Evolutionary conservation across 2,888 invertebrate species (phyloP).

Genomic region (Zhengitettix transpicula): DNA sequence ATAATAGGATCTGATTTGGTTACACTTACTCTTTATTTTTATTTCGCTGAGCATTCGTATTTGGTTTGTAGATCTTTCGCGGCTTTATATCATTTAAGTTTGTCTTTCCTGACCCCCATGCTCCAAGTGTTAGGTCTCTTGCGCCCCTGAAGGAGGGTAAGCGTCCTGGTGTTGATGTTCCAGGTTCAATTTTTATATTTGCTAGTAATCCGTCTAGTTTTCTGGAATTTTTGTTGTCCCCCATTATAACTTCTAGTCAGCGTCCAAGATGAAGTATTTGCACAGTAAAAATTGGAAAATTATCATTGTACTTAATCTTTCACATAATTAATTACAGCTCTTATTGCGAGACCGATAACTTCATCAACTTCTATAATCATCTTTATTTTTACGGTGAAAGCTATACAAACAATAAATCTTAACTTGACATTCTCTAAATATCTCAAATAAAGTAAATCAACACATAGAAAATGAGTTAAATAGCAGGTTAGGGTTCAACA

Average conservation of each 20-base stretch:
- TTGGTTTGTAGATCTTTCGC: slow-evolving; percentile 23
- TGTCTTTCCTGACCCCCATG: not conserved
- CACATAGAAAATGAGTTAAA: too few relatives aligned
- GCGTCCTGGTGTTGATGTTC: not conserved
- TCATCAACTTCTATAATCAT: too few relatives aligned
- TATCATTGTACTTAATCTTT: too few relatives aligned
- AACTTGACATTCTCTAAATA: too few relatives aligned
- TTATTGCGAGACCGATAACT: too few relatives aligned
- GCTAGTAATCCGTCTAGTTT: not conserved
- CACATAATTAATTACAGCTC: too few relatives aligned
- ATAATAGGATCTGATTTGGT: not conserved
- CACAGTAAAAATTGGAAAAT: too few relatives aligned
- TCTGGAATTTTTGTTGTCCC: not conserved
- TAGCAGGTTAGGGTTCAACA: too few relatives aligned
- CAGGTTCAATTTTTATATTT: not conserved
- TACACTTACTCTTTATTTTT: slow-evolving; percentile 21
- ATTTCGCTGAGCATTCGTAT: slow-evolving; percentile 24
- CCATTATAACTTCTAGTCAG: not conserved
- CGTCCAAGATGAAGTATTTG: too few relatives aligned
- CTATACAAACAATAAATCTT: too few relatives aligned
- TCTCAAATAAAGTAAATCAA: too few relatives aligned
- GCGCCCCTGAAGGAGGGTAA: not conserved
- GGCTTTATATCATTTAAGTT: slow-evolving; percentile 19
- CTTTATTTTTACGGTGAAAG: too few relatives aligned
- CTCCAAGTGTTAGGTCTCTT: not conserved